Evolutionary conservation across 2,797 vertebrate genomes (phyloP).

Genomic region (Pseudopleuronectes americanus): DNA sequence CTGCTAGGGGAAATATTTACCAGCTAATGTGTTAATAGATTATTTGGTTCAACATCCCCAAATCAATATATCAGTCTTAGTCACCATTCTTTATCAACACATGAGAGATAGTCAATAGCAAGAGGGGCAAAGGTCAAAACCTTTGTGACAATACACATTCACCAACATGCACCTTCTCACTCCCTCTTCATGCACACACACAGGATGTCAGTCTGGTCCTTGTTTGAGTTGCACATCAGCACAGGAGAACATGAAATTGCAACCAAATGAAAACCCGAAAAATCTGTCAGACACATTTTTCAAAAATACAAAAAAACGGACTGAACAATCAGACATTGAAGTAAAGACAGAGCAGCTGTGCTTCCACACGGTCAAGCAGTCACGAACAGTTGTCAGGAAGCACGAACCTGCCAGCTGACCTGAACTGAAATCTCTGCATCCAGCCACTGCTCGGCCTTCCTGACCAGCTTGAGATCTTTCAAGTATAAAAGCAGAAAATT

Average conservation of each 20-base stretch:
- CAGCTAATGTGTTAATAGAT: slow-evolving; percentile 5
- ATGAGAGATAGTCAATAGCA: slow-evolving; percentile 27
- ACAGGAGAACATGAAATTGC: background rate
- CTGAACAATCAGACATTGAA: slow-evolving; percentile 15
- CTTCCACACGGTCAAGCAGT: background rate
- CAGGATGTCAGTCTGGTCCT: background rate
- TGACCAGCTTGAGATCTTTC: background rate
- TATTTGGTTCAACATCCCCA: slow-evolving; percentile 19
- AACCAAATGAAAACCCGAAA: slow-evolving; percentile 8
- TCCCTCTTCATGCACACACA: background rate
- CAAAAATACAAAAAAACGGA: background rate
- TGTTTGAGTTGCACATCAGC: background rate
- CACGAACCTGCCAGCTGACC: slow-evolving; percentile 6
- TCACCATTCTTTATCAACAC: slow-evolving; percentile 21
- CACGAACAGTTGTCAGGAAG: background rate
- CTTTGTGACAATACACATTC: slow-evolving; percentile 12
- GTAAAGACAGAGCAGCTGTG: background rate
- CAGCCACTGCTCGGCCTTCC: background rate
- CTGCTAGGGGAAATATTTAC: slow-evolving; percentile 22
- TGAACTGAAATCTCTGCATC: background rate
- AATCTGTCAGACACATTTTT: slow-evolving; percentile 42
- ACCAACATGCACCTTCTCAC: slow-evolving; percentile 9
- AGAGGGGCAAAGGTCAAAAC: slow-evolving; percentile 32
- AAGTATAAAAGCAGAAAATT: background rate
- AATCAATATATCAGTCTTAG: slow-evolving; percentile 24